Evolutionary conservation across 2,888 invertebrate species (phyloP).

Genomic region (Pseudeuparius sepicola): DNA sequence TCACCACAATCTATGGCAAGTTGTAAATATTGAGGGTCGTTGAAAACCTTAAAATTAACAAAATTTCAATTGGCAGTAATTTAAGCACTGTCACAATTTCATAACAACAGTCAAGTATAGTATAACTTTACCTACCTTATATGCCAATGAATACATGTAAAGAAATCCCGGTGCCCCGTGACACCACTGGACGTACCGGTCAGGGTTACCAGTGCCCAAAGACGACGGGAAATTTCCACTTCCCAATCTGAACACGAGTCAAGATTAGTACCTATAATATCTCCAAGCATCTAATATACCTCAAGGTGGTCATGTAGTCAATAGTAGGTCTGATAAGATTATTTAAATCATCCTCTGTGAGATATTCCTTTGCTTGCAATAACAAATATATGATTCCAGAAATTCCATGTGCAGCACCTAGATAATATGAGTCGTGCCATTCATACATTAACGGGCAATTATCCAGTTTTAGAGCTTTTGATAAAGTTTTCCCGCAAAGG

Average conservation of each 20-base stretch:
- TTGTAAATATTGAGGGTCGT: slow-evolving; percentile 56
- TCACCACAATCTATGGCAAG: slow-evolving; percentile 63
- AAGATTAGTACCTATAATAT: no score
- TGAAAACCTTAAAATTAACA: slow-evolving; percentile 49
- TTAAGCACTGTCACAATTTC: slow-evolving; percentile 5
- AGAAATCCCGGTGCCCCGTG: slow-evolving; percentile 88
- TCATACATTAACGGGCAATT: slow-evolving; percentile 64
- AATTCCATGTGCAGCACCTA: slow-evolving; percentile 85
- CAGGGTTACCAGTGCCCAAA: slow-evolving; percentile 49
- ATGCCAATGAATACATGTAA: slow-evolving; percentile 56
- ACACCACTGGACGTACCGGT: slow-evolving; percentile 85
- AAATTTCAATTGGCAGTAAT: slow-evolving; percentile 9
- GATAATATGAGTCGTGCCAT: slow-evolving; percentile 65
- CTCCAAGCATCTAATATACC: no score
- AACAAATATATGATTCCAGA: slow-evolving; percentile 76
- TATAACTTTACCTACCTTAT: slow-evolving; percentile 45
- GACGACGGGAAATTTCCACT: slow-evolving; percentile 74
- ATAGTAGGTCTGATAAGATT: slow-evolving; percentile 53
- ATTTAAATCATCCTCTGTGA: slow-evolving; percentile 47
- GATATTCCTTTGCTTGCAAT: slow-evolving; percentile 56
- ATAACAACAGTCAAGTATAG: background rate
- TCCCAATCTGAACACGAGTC: slow-evolving; percentile 36
- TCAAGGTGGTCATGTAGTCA: slow-evolving; percentile 49
- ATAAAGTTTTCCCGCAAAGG: slow-evolving; percentile 52
- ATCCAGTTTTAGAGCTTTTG: slow-evolving; percentile 43